These are phyloP conservation scores for Melanogrammus aeglefinus DNA, from an alignment of 2,797 vertebrate species.

Conservation along the genomic window DNA sequence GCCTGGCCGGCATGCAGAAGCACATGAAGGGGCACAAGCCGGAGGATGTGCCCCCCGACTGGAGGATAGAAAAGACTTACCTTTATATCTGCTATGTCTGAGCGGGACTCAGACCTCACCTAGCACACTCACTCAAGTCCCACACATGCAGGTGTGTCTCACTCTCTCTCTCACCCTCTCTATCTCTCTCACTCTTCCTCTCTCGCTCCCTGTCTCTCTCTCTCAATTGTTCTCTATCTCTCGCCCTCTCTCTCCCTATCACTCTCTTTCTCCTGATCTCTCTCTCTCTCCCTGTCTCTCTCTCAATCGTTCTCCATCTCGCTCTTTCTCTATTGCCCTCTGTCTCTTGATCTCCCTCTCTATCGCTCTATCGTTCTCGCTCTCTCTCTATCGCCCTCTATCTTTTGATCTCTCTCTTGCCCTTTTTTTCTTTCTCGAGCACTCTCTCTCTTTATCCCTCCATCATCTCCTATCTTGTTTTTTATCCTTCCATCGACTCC, in stretches of 20 bases:
- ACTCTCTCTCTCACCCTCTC: not conserved
- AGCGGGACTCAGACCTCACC: conserved; percentile 33
- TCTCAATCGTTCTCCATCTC: too few relatives aligned
- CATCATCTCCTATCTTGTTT: not conserved
- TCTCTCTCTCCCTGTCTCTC: not conserved
- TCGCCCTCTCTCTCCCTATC: too few relatives aligned
- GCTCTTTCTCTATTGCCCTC: too few relatives aligned
- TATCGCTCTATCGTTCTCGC: not conserved
- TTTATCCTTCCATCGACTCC: too few relatives aligned
- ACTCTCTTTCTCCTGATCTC: not conserved
- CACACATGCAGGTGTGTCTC: not conserved
- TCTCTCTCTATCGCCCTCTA: too few relatives aligned
- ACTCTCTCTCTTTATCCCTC: not conserved
- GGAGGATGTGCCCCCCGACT: conserved; percentile 95
- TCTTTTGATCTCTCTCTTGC: too few relatives aligned
- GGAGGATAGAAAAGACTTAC: conserved; percentile 99
- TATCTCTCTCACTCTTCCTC: too few relatives aligned
- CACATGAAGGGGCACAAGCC: conserved; percentile 99
- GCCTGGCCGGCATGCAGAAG: conserved; percentile 99
- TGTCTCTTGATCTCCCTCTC: too few relatives aligned
- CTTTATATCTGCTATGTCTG: conserved; percentile 98
- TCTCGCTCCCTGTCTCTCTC: too few relatives aligned
- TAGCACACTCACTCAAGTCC: conserved; percentile 11
- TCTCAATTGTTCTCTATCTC: too few relatives aligned
- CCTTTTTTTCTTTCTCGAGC: too few relatives aligned